phyloP scores from a whole-genome alignment of 2,797 vertebrate genomes.

The Antennarius maculatus region DNA sequence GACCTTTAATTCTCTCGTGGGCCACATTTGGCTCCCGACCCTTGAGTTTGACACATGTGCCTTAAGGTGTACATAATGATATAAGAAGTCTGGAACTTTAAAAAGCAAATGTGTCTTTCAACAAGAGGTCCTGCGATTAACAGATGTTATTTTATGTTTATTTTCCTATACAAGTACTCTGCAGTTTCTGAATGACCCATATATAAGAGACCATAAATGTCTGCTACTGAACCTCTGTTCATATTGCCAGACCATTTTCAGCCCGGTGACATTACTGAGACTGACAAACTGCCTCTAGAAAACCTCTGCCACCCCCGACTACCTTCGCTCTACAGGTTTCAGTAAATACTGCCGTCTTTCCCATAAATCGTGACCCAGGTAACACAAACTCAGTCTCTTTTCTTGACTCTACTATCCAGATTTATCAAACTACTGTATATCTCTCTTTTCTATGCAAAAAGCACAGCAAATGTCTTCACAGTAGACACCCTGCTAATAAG shows the following conservation, averaged over 20 bases:
- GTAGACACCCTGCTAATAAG: conserved; percentile 56
- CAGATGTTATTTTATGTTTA: not conserved
- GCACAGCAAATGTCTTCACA: conserved; percentile 38
- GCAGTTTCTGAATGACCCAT: not conserved
- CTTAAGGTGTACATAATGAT: not conserved
- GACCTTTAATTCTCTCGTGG: too few species aligned
- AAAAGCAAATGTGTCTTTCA: not conserved
- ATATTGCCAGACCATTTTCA: conserved; percentile 47
- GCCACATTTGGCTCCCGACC: too few species aligned
- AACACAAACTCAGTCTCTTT: conserved; percentile 12
- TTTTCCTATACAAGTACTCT: not conserved
- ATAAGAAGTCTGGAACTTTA: not conserved
- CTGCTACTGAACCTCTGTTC: conserved; percentile 29
- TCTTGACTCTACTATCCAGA: conserved; percentile 9
- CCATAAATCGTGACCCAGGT: conserved; percentile 26
- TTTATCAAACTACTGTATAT: conserved; percentile 32
- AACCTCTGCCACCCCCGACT: conserved; percentile 2
- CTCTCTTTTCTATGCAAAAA: conserved; percentile 28
- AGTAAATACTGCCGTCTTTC: conserved; percentile 7
- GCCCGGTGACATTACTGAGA: conserved; percentile 53
- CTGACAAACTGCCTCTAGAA: conserved; percentile 12
- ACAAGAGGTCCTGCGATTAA: not conserved
- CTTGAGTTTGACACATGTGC: too few species aligned
- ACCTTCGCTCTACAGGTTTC: conserved; percentile 8
- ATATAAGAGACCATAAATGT: conserved; percentile 1